phyloP scores from a whole-genome alignment of 2,797 vertebrate species.

The Cuculus canorus region DNA sequence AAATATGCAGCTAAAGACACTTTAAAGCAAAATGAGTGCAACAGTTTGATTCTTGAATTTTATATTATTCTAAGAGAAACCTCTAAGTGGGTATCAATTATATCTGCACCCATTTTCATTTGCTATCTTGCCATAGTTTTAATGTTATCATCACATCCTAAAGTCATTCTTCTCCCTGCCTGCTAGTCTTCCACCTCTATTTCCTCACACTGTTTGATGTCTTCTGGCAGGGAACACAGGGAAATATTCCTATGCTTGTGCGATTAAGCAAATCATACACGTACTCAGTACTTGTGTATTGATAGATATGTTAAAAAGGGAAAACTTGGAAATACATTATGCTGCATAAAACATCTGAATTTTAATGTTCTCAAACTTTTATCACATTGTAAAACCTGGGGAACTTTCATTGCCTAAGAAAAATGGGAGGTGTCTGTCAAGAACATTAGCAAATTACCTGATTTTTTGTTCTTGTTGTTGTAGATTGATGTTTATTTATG shows the following conservation, averaged over 20 bases:
- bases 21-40: neutral
- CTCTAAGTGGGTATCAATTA: neutral
- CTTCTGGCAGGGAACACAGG: neutral
- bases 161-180: neutral
- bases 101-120: neutral
- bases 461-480: neutral
- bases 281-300: neutral
- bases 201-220: neutral
- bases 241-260: neutral
- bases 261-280: neutral
- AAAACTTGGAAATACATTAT: neutral
- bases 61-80: neutral
- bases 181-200: neutral
- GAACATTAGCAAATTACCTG: conserved; percentile 6
- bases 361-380: neutral
- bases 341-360: neutral
- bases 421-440: neutral
- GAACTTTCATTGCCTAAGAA: neutral
- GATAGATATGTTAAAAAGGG: neutral
- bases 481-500: conserved; percentile 18
- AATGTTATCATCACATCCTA: neutral
- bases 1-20: neutral
- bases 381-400: neutral
- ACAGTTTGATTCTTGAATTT: neutral
- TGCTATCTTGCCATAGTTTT: neutral